Evolutionary conservation across 2,113 vertebrate species (phyloP), one percentile per base, ranked within the genome.

Genomic region (Ailurus styani): DNA sequence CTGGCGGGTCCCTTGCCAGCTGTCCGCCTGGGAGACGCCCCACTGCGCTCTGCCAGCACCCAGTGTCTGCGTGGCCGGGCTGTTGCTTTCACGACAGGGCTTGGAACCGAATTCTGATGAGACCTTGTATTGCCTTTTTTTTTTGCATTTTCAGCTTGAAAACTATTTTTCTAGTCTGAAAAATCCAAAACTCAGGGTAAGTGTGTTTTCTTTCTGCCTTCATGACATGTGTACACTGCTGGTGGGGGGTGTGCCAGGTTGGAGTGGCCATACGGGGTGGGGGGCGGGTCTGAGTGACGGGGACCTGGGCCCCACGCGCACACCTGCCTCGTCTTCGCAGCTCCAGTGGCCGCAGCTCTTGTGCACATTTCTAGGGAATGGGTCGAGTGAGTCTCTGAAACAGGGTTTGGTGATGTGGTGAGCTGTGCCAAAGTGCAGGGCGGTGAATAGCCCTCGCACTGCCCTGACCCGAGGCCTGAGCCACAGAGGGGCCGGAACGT

Each of bases 121-220:
- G 12, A 3, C 1, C 17, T 77, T 66, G 70, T 29, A 34, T 77
- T 66, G 62, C 34, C 34, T 81, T 37, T 54, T 90, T 64, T 9
- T 94, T 70, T 93, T 97, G 52, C 85, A 0, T 98, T 99, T 99
- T 62, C 99, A 99, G 99, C 99, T 99, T 99, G 99, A 99, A 99
- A 99, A 99, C 98, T 99, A 99, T 99, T 99, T 99, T 99, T 99
- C 99, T 99, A 99, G 99, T 99, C 99, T 99, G 98, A 99, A 99
- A 99, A 99, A 99, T 99, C 99, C 99, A 99, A 99, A 99, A 99
- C 99, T 99, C 99, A 99, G 99, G 99, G 99, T 99, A 99, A 99
- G 99, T 99, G 7, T 93, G 82, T 29, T 37, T 75, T n/a, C 37
- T 29, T 0, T 1, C 3, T 75, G 50, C 54, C 29, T 52, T 17